Base-by-base conservation (phyloP, 37 sponge, comb jelly and placozoan genomes). In the Theonella swinhoei region DNA sequence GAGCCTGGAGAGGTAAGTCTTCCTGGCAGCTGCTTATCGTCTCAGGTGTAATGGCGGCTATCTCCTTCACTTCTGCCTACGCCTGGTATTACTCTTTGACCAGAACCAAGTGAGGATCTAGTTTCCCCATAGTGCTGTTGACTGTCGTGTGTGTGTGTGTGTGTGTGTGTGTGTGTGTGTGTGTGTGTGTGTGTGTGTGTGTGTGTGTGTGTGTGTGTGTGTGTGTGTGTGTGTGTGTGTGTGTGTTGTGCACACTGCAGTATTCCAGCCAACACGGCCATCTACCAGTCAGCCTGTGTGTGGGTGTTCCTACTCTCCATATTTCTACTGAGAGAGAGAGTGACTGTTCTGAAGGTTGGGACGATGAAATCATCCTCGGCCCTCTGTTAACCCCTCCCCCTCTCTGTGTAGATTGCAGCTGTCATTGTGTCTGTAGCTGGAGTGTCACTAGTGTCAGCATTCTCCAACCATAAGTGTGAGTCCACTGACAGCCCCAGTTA, bases 281-380 rank as follows among this genome's bases (percentile, higher is more conserved):
- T 95, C 40, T 95, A 89, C 83, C 89, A 92, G 68, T 88, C 92
- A 28, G 65, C 86, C 0, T 25, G 89, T 4, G 92, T 88, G 25
- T 43, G 91, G 25, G 87, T 83, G 1, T 92, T 95, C 42, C 47
- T 95, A 59, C 24, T 95, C 26, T 91, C 96, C 11, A 81, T 95
- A 3, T 89, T 89, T 20, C 31, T 95, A 0, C 87, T 95, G 54
- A 83, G 81, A 42, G 96, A 95, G 81, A 77, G 83, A 32, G 85
- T 92, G 38, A 95, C 92, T 69, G 26, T 92, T 1, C 60, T 83
- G 20, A 95, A 95, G 81, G 87, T 95, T 24, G 36, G 69, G 17
- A 63, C 54, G n/a, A n/a, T n/a, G n/a, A n/a, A n/a, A n/a, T n/a
- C n/a, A n/a, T n/a, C n/a, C n/a, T n/a, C n/a, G n/a, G 7, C 54